Evolutionary conservation across 2,888 invertebrate species (phyloP), one percentile per base, ranked within the genome.

Genomic region (Theodoxus fluviatilis): DNA sequence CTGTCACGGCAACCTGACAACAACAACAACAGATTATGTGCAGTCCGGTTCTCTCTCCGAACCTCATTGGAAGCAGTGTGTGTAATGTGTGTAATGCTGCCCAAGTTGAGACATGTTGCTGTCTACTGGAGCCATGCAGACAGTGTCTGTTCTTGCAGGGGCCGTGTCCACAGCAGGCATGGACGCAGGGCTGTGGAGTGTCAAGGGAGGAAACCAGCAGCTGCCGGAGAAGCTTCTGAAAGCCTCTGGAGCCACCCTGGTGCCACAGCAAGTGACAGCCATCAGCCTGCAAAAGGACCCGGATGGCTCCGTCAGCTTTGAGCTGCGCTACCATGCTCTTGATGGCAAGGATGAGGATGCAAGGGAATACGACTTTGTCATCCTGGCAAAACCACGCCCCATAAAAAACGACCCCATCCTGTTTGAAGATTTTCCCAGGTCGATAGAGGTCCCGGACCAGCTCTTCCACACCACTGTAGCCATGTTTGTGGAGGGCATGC

Each of bases 171-270:
- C 91, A 68, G 91, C 91, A 67, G 91, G 90, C 15, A 88, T 89
- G 18, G 88, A 87, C 35, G 82, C 84, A 35, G 87, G 87, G 22
- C 82, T 91, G 52, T 92, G 91, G 90, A 85, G 90, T 31, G 89
- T 92, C 4, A 85, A 89, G 75, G 90, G 90, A 59, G 92, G 92
- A 61, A 92, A 92, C 80, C 80, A 87, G 68, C 78, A 77, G 40
- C 75, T 84, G 3, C 80, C 84, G 3, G 78, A 81, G 61, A 76
- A 79, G 6, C 75, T 84, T 0, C 52, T 83, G n/a, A 68, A 79
- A 43, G 76, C 80, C 22, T 87, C 90, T 0, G 81, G 84, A n/a
- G 88, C 88, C 12, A 84, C 82, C 18, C 65, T 89, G 3, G 80
- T 87, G n/a, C 72, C 80, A 18, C 82, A 84, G 37, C 80, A 81